Percentiles rank a stretch among this genome's conserved stretches.
These are phyloP conservation scores for Lithophane ornitopus DNA, from an alignment of 2,888 invertebrate genomes.

Conservation along the genomic window DNA sequence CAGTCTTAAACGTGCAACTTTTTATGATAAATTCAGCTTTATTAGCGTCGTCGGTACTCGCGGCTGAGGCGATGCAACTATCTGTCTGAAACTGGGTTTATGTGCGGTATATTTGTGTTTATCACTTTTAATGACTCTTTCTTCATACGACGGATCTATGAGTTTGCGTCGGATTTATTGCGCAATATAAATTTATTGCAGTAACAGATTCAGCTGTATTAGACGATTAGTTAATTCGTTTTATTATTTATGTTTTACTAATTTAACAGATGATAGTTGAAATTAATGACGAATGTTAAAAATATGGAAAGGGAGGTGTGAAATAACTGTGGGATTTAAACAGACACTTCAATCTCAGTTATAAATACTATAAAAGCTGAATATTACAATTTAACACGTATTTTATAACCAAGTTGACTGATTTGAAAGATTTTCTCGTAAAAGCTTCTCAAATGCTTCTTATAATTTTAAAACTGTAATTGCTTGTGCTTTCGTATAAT, in stretches of 20 bases:
- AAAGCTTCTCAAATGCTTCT: not conserved
- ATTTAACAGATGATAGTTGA: constrained; percentile 26
- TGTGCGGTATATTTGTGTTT: constrained; percentile 77
- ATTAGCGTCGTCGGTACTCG: constrained; percentile 76
- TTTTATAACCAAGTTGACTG: constrained; percentile 25
- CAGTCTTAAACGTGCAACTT: constrained; percentile 87
- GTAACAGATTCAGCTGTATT: constrained; percentile 40
- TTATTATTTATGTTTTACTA: constrained; percentile 36
- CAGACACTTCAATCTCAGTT: not conserved
- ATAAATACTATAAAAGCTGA: constrained; percentile 1
- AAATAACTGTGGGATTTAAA: constrained; percentile 9
- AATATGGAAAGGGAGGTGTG: not conserved
- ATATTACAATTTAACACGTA: constrained; percentile 1
- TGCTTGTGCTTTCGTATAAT: not conserved
- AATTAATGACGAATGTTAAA: constrained; percentile 14
- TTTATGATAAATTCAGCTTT: constrained; percentile 87
- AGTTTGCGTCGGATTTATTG: constrained; percentile 64
- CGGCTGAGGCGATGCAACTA: constrained; percentile 75
- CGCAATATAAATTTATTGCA: constrained; percentile 65
- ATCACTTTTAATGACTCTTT: constrained; percentile 74
- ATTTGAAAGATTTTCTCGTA: not conserved
- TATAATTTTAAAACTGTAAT: constrained; percentile 2
- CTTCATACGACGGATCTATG: constrained; percentile 72
- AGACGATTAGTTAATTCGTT: constrained; percentile 48
- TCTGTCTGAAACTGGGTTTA: constrained; percentile 81